Percentiles rank a stretch among this genome's conserved stretches.
Conservation (phyloP, 2,888 invertebrate species). For the Nomada lathburiana region DNA sequence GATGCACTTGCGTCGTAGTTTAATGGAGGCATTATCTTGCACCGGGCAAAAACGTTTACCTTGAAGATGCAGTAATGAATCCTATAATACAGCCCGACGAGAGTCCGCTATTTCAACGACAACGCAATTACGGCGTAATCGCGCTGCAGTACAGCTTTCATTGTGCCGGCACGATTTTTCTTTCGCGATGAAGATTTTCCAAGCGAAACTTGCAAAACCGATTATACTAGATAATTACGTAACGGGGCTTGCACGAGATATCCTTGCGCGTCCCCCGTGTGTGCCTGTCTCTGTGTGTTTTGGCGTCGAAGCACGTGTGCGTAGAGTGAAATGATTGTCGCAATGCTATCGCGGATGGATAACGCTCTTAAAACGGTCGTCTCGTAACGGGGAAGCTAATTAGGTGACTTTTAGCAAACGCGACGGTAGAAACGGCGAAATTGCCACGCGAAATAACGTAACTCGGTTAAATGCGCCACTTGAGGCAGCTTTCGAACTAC, state of each 20-base stretch:
- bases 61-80: not conserved
- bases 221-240: not conserved
- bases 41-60: not conserved
- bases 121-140: not conserved
- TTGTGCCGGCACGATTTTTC: not conserved
- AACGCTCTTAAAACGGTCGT: too few relatives aligned
- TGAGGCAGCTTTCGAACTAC: conserved; percentile 31
- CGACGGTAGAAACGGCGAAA: conserved; percentile 35
- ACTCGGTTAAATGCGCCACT: conserved; percentile 49
- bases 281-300: too few relatives aligned
- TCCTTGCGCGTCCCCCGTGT: not conserved
- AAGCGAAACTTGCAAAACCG: not conserved
- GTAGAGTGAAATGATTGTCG: too few relatives aligned
- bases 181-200: not conserved
- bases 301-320: too few relatives aligned
- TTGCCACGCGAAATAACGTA: conserved; percentile 42
- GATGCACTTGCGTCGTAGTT: too few relatives aligned
- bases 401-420: conserved; percentile 41
- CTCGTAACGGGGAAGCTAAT: conserved; percentile 14
- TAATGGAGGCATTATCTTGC: not conserved
- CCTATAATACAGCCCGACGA: not conserved
- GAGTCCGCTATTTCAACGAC: not conserved
- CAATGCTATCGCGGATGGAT: too few relatives aligned
- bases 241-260: too few relatives aligned
- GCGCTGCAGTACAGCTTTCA: not conserved